Base-by-base conservation (phyloP, 2,888 invertebrate genomes). In the Cylloceria caligata region DNA sequence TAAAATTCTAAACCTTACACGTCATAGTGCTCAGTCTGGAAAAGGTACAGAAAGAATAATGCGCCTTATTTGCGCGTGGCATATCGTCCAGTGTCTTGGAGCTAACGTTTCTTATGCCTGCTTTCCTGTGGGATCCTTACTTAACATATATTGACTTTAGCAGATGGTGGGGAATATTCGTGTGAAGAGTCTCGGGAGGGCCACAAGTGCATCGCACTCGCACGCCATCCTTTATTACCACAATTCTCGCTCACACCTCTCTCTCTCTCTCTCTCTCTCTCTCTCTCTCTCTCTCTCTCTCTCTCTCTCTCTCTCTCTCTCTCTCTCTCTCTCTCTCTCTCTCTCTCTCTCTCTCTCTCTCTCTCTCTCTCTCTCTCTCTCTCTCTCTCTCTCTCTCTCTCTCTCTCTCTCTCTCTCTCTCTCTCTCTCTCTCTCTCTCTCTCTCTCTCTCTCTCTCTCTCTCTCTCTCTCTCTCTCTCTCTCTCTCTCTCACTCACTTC, bases 141-240 rank as follows among this genome's bases (percentile, higher is more conserved):
- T 16, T 30, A 34, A 7, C n/a, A 34, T 49, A 49, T 49, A 49
- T 42, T 19, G 9, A 49, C 34, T 24, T 68, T 21, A 47, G 36
- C 42, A 21, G 21, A 73, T 42, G 62, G 45, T 69, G 77, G 73
- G 72, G 81, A 64, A 81, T 69, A 68, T 75, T 73, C 47, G 75
- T 85, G 84, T 77, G 83, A 81, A 42, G 65, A 64, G 52, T 45
- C 16, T 16, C n/a, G 42, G 47, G 55, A 64, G 71, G 60, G 47
- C 36, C 84, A 87, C 89, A 90, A 89, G 90, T 91, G 90, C 90
- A 90, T 90, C 89, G 89, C 79, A 88, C 89, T 89, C 88, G 78
- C 83, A 88, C 86, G 87, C 87, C 86, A 85, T 88, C 84, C 85
- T 87, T 88, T 88, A 87, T 88, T 49, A 39, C 74, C 60, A 24